Conservation (phyloP, 2,888 invertebrate species). For the Spodoptera picta region DNA sequence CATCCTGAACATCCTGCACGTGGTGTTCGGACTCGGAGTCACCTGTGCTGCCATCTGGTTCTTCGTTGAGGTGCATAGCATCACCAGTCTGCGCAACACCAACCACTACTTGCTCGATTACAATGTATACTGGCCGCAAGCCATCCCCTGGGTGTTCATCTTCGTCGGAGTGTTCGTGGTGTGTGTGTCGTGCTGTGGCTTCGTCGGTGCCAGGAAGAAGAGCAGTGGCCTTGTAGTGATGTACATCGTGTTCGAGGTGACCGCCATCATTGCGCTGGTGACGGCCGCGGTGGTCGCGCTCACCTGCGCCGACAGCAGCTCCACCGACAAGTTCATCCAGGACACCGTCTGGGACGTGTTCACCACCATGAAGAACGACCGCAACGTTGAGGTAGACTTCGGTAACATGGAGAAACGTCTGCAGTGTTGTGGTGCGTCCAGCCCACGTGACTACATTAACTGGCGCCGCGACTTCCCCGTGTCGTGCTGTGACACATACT, state of each 20-base stretch:
- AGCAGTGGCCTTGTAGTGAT: slow-evolving; percentile 69
- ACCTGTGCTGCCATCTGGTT: slow-evolving; percentile 76
- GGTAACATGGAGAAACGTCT: slow-evolving; percentile 76
- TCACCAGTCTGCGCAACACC: slow-evolving; percentile 74
- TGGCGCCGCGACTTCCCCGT: slow-evolving; percentile 78
- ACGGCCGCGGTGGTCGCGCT: slow-evolving; percentile 71
- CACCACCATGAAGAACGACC: slow-evolving; percentile 72
- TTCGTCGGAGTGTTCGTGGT: slow-evolving; percentile 73
- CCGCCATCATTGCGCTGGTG: slow-evolving; percentile 67
- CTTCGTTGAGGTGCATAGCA: slow-evolving; percentile 73
- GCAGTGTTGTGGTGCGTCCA: slow-evolving; percentile 82
- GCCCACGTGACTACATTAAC: slow-evolving; percentile 80
- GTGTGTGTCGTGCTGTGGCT: slow-evolving; percentile 75
- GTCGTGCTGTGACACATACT: slow-evolving; percentile 82
- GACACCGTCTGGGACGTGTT: slow-evolving; percentile 83
- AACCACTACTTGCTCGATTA: slow-evolving; percentile 83
- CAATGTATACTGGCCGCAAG: slow-evolving; percentile 83
- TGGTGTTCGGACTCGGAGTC: slow-evolving; percentile 70
- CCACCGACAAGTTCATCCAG: slow-evolving; percentile 77
- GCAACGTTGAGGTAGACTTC: slow-evolving; percentile 67
- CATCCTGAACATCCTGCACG: slow-evolving; percentile 72
- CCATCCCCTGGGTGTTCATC: slow-evolving; percentile 82
- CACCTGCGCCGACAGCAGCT: slow-evolving; percentile 74
- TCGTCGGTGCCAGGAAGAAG: slow-evolving; percentile 71
- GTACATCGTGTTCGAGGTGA: slow-evolving; percentile 68